Percentiles rank a stretch among this genome's conserved stretches.
These are phyloP conservation scores for Micronycteris hirsuta DNA, from an alignment of 2,113 vertebrate genomes.

Conservation along the genomic window DNA sequence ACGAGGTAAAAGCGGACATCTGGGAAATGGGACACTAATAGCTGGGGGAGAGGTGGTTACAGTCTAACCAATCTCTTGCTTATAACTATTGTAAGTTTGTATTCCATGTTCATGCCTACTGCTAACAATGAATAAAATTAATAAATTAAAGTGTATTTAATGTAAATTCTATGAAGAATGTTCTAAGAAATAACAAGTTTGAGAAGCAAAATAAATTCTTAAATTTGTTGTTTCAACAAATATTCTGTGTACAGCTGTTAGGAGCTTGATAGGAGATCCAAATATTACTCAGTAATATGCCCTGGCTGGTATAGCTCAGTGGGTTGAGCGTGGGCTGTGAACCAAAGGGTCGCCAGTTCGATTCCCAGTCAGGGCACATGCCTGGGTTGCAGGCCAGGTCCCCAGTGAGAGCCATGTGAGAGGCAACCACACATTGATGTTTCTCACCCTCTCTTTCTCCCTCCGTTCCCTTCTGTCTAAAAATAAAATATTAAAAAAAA, in stretches of 20 bases:
- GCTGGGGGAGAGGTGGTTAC: neutral
- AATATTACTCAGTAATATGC: neutral
- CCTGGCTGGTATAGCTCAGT: no score
- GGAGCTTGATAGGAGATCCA: neutral
- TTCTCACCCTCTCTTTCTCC: no score
- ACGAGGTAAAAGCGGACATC: neutral
- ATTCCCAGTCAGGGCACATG: no score
- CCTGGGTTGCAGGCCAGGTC: no score
- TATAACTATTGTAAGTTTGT: neutral
- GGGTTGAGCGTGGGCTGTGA: no score
- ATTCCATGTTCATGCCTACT: neutral
- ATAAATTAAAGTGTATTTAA: neutral
- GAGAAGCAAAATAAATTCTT: neutral
- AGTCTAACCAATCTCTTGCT: neutral
- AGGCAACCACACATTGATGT: no score
- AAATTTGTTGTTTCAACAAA: neutral
- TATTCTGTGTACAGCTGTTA: neutral
- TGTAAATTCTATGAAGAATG: neutral
- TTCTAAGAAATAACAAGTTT: constrained; percentile 3
- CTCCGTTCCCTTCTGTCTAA: no score
- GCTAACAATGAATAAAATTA: neutral
- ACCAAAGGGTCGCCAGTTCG: no score
- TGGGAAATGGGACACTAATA: neutral
- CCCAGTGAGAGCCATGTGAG: no score
- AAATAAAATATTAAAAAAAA: no score